Evolutionary conservation across 2,113 vertebrate genomes (phyloP), one percentile per base, ranked within the genome.

Genomic region (Madoqua kirkii): DNA sequence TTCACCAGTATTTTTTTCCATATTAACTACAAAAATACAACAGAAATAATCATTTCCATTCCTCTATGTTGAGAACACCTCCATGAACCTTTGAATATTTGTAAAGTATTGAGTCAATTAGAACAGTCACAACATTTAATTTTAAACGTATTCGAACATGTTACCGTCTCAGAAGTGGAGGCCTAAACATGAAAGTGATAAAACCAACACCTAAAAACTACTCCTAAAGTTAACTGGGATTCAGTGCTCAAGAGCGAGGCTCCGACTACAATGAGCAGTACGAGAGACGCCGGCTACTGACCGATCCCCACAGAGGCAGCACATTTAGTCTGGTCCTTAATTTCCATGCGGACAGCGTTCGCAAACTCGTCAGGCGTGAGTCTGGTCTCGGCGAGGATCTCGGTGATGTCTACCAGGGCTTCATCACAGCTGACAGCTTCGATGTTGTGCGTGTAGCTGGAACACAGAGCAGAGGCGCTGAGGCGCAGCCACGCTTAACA

Each of bases 381-480:
- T 57, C 98, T 99, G 95, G 99, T 98, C 98, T 99, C 99, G 21
- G 98, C 98, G 64, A 99, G 98, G 98, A 99, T 99, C 96, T 99
- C 98, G 33, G 99, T 99, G 95, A 99, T 99, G 97, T 99, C 99
- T 60, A 99, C 98, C 97, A 99, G 98, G 3, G 99, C 99, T 98
- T 99, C 99, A 89, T 99, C 99, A 97, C 99, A 99, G 98, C 99
- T 99, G 95, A 99, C 99, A 83, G 99, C 99, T 98, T 99, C 99
- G 4, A 99, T 99, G 98, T 99, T 99, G 67, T 99, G 99, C 89
- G 99, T 99, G 97, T 99, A 99, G 98, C 99, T 99, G 92, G 94
- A 98, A 98, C 85, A 98, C 67, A 99, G 98, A 98, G 97, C 93
- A 98, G 95, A 99, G 96, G 88, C 98, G 95, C 74, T 97, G 76